phyloP scores from a whole-genome alignment of 64 coral and sea anemone species.

The Orbicella faveolata region DNA sequence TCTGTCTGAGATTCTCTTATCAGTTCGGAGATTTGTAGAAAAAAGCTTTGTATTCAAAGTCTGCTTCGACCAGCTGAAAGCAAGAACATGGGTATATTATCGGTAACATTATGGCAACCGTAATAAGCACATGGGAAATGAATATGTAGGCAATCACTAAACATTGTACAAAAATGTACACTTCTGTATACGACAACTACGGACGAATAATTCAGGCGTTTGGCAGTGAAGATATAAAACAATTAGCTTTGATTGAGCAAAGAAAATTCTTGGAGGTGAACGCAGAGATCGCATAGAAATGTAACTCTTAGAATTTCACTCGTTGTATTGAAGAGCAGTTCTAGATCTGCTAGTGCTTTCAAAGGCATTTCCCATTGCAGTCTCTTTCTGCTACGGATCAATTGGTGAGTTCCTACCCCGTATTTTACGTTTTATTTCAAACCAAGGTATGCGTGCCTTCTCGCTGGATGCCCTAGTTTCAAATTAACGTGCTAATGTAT shows the following conservation, averaged over 20 bases:
- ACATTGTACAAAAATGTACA: neutral
- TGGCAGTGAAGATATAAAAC: neutral
- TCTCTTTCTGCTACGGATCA: neutral
- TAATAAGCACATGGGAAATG: neutral
- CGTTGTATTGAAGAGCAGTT: neutral
- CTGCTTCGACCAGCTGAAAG: neutral
- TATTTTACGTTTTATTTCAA: neutral
- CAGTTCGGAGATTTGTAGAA: neutral
- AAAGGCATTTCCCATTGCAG: neutral
- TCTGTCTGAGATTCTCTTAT: conserved; percentile 17
- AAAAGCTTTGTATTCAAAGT: conserved; percentile 34
- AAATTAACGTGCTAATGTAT: conserved; percentile 15
- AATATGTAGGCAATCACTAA: neutral
- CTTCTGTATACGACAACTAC: neutral
- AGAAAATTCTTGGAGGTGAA: neutral
- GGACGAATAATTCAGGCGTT: neutral
- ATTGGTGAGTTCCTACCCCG: neutral
- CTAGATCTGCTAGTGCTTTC: neutral
- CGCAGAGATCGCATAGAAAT: neutral
- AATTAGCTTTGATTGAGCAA: neutral
- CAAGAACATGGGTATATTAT: neutral
- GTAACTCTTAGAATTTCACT: neutral
- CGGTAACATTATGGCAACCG: neutral
- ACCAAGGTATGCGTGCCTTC: neutral
- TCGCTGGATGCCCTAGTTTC: neutral